phyloP scores from a whole-genome alignment of 1,140 invertebrate genomes.

The Medauroidea extradentata region DNA sequence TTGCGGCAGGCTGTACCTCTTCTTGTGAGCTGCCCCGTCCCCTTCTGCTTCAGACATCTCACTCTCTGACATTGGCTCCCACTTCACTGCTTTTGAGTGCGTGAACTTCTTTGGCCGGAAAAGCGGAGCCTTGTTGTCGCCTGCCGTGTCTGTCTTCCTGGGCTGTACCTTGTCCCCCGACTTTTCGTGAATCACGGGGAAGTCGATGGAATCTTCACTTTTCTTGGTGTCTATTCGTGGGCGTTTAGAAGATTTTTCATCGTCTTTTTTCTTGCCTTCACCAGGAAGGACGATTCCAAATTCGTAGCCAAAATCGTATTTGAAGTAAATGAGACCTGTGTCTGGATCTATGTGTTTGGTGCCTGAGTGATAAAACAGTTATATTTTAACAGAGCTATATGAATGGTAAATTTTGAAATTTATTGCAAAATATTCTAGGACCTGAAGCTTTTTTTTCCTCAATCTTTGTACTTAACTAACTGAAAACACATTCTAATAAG shows the following conservation, averaged over 20 bases:
- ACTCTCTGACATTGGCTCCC: conserved; percentile 60
- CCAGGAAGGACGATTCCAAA: conserved; percentile 69
- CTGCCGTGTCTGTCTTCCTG: neutral
- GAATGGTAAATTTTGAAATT: too few species aligned
- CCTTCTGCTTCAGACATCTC: conserved; percentile 50
- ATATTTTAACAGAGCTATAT: too few species aligned
- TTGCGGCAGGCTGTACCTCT: conserved; percentile 43
- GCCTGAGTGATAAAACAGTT: conserved; percentile 43
- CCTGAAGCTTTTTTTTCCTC: too few species aligned
- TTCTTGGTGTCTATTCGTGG: conserved; percentile 41
- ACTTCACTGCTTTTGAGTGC: conserved; percentile 52
- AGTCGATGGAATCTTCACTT: conserved; percentile 51
- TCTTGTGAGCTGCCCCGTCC: conserved; percentile 5
- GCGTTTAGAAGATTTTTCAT: conserved; percentile 42
- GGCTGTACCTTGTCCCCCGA: conserved; percentile 29
- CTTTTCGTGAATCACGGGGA: conserved; percentile 59
- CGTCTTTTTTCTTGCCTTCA: conserved; percentile 48
- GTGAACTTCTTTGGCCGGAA: conserved; percentile 43
- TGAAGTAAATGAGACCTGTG: conserved; percentile 74
- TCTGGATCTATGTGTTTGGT: conserved; percentile 72
- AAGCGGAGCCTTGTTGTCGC: conserved; percentile 19
- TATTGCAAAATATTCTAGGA: too few species aligned
- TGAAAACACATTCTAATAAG: too few species aligned
- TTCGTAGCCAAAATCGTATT: conserved; percentile 79
- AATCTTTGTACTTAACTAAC: too few species aligned